Conservation (phyloP, 2,888 invertebrate genomes). For the Scaptodrosophila latifasciaeformis region DNA sequence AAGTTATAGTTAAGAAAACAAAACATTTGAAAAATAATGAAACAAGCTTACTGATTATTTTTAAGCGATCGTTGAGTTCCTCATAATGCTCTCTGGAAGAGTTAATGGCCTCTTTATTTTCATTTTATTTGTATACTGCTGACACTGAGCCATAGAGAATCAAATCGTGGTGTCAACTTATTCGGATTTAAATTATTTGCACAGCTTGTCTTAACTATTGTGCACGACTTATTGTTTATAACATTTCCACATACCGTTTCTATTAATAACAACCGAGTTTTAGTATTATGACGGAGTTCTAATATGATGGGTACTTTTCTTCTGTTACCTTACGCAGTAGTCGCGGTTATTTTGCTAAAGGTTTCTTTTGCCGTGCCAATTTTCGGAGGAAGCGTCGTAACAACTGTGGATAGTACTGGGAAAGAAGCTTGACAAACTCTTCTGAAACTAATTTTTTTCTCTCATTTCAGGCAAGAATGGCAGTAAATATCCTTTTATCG, state of each 20-base stretch:
- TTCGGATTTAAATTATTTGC: too few relatives aligned
- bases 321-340: not conserved
- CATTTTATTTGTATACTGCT: not conserved
- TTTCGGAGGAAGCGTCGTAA: constrained; percentile 62
- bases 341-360: not conserved
- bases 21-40: too few relatives aligned
- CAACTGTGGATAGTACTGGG: constrained; percentile 47
- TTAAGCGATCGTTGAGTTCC: too few relatives aligned
- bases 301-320: constrained; percentile 35
- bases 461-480: constrained; percentile 34
- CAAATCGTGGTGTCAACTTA: too few relatives aligned
- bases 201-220: constrained; percentile 52
- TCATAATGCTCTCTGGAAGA: too few relatives aligned
- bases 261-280: constrained; percentile 33
- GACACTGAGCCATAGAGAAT: constrained; percentile 48
- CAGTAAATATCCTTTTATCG: constrained; percentile 69
- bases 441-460: too few relatives aligned
- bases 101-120: too few relatives aligned
- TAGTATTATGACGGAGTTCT: constrained; percentile 41
- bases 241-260: too few relatives aligned
- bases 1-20: too few relatives aligned
- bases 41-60: too few relatives aligned
- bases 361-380: constrained; percentile 49
- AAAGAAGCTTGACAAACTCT: not conserved
- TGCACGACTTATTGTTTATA: constrained; percentile 7